phyloP scores from a whole-genome alignment of 2,797 vertebrate species.

The Emydoidea blandingii region DNA sequence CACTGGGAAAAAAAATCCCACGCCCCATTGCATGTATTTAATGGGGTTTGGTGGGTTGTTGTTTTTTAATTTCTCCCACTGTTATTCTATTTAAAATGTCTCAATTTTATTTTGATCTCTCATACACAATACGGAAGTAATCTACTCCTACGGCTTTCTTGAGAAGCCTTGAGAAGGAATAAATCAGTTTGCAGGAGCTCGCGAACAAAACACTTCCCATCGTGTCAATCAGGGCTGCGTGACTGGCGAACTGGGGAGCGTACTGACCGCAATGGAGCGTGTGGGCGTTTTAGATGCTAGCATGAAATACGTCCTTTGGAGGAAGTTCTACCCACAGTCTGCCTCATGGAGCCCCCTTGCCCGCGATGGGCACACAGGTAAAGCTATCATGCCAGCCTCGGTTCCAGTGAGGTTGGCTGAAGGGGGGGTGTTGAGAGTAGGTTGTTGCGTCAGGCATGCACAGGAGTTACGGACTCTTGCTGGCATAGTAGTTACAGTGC shows the following conservation, averaged over 20 bases:
- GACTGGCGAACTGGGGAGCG: background rate
- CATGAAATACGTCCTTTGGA: background rate
- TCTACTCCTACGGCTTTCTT: constrained; percentile 41
- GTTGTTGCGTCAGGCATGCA: background rate
- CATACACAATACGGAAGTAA: background rate
- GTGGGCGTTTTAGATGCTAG: background rate
- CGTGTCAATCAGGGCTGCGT: background rate
- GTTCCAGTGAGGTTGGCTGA: background rate
- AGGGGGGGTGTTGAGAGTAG: background rate
- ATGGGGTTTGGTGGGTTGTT: background rate
- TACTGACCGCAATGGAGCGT: background rate
- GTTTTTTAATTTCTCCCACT: background rate
- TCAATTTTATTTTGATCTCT: constrained; percentile 60
- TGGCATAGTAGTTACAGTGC: background rate
- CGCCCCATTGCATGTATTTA: background rate
- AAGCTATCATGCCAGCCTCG: background rate
- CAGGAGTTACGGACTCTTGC: background rate
- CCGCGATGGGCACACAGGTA: background rate
- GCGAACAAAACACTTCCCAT: background rate
- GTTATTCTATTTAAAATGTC: constrained; percentile 51
- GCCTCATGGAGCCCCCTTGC: background rate
- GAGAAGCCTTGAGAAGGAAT: constrained; percentile 13
- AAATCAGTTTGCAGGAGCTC: constrained; percentile 18
- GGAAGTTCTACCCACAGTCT: background rate
- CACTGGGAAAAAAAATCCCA: background rate